A percentile compares a stretch with the other conserved stretches of the same genome.
These are phyloP conservation scores for Cosmorhoe ocellata DNA, from an alignment of 2,888 invertebrate species.

Conservation along the genomic window DNA sequence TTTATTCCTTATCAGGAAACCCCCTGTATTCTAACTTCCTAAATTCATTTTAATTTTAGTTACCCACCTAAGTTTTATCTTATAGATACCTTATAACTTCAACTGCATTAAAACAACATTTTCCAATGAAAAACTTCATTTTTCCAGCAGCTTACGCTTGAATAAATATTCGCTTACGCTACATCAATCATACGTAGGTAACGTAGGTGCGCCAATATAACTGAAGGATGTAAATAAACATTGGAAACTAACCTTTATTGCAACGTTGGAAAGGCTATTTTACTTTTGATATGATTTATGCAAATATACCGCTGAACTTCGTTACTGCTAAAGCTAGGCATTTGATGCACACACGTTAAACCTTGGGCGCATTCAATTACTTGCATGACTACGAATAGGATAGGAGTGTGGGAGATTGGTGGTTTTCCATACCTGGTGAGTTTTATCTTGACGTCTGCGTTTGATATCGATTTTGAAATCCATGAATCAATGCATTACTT, in stretches of 20 bases:
- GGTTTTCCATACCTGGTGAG: too few species aligned
- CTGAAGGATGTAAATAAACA: neutral
- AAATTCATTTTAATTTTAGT: neutral
- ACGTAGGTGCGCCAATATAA: slow-evolving; percentile 17
- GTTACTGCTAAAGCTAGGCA: slow-evolving; percentile 1
- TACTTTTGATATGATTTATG: neutral
- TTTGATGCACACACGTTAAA: slow-evolving; percentile 2
- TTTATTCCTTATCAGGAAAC: too few species aligned
- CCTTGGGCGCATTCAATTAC: slow-evolving; percentile 10
- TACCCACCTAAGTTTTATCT: neutral
- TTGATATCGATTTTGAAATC: too few species aligned
- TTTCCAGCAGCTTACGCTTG: slow-evolving; percentile 21
- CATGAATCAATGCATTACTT: too few species aligned
- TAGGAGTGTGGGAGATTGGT: too few species aligned
- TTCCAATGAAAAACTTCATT: slow-evolving; percentile 34
- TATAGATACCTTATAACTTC: neutral
- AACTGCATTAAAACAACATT: slow-evolving; percentile 30
- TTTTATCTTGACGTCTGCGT: too few species aligned
- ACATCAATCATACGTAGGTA: slow-evolving; percentile 43
- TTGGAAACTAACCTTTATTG: slow-evolving; percentile 4
- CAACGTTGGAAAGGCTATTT: neutral
- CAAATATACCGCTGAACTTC: slow-evolving; percentile 4
- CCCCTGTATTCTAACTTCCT: neutral
- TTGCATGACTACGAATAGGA: slow-evolving; percentile 1
- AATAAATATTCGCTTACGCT: slow-evolving; percentile 33